Conservation (phyloP, 2,888 invertebrate genomes). For the Lumbricus terrestris region DNA sequence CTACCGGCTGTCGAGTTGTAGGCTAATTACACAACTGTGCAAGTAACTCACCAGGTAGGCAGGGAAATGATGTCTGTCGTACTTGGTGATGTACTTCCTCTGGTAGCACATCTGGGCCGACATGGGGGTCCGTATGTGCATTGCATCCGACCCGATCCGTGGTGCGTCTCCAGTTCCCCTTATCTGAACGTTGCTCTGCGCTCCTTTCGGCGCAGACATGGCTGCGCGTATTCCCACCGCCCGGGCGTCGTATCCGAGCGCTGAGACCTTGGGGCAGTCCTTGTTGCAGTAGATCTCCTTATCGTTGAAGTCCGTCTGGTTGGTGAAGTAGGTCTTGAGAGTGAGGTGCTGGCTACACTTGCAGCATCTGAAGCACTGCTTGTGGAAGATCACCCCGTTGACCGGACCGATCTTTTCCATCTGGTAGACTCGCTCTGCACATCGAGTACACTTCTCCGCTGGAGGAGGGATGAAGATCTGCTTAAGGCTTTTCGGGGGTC, state of each 20-base stretch:
- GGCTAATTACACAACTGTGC: not conserved
- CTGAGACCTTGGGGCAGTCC: constrained; percentile 47
- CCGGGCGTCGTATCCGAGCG: constrained; percentile 62
- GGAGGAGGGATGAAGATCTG: constrained; percentile 28
- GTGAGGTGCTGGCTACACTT: constrained; percentile 68
- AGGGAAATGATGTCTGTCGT: constrained; percentile 52
- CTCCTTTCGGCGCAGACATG: constrained; percentile 43
- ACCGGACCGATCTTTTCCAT: constrained; percentile 84
- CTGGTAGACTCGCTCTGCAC: constrained; percentile 91
- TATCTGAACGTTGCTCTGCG: constrained; percentile 34
- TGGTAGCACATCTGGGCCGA: constrained; percentile 50
- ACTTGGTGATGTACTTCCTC: constrained; percentile 43
- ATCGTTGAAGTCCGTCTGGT: constrained; percentile 49
- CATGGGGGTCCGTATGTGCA: constrained; percentile 66
- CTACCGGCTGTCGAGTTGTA: too few relatives aligned
- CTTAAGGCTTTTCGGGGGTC: constrained; percentile 23
- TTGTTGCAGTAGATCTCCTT: constrained; percentile 55
- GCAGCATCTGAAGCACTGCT: constrained; percentile 91
- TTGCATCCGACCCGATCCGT: constrained; percentile 76
- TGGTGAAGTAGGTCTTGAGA: constrained; percentile 56
- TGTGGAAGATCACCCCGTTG: constrained; percentile 88
- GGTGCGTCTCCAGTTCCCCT: constrained; percentile 38
- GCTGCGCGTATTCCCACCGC: constrained; percentile 63
- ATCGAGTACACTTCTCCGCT: constrained; percentile 56
- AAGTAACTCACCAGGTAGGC: constrained; percentile 54